Base-by-base conservation (phyloP, 2,888 invertebrate species). In the Petrolisthes manimaculis region DNA sequence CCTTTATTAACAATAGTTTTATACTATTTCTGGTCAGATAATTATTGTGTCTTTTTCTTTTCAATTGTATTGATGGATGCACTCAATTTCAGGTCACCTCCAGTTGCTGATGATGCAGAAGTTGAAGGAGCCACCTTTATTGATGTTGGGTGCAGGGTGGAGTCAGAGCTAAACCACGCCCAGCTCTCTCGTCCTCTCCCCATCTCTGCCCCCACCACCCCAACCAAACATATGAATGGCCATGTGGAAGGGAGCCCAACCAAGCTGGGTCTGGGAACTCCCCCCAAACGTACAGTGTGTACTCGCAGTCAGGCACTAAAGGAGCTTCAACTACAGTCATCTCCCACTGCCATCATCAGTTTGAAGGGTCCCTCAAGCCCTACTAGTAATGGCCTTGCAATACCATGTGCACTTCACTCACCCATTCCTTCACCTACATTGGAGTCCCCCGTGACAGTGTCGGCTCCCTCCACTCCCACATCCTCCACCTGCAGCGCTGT, bases 51-150 rank as follows among this genome's bases (percentile, higher is more conserved):
- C 37, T 37, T 37, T 37, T 37, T 37, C 37, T 37, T 0, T 37
- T 37, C 37, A 37, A 37, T 37, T 37, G 37, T 2, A 37, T 37
- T 37, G 37, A 37, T 37, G 37, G 37, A 37, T 37, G 37, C 37
- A 37, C 37, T 37, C 37, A 37, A 37, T 37, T 37, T 18, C 79
- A 88, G 84, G 75, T 88, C 88, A 67, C 88, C 88, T 37, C 88
- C 88, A 88, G 84, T 61, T 69, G 88, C 83, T 51, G 84, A 88
- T 81, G 88, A 88, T 88, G 88, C 88, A 21, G 88, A 88, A 61
- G 81, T 24, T 24, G 80, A 80, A 61, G 84, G 79, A n/a, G 81
- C 61, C 55, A 81, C 84, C 12, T n/a, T 79, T 9, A 54, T 79
- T 51, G 78, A 84, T 24, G 84, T 54, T 12, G 54, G 53, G 14